phyloP scores from a whole-genome alignment of 2,113 vertebrate genomes.

The Lepidothrix coronata region DNA sequence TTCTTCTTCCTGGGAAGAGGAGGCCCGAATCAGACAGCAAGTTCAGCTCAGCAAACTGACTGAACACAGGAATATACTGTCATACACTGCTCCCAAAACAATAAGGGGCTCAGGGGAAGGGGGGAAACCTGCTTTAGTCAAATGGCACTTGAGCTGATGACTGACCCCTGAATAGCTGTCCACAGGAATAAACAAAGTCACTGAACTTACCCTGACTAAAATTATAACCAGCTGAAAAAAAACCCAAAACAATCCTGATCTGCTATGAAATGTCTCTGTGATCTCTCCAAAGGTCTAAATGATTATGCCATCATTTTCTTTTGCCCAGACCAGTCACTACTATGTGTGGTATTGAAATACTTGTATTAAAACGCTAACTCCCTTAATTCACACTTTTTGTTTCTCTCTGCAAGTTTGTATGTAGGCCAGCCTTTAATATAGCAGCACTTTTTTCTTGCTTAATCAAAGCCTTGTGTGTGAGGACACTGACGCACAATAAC shows the following conservation, averaged over 20 bases:
- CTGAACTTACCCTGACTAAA: not conserved
- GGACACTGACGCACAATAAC: constrained; percentile 11
- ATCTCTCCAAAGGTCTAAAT: not conserved
- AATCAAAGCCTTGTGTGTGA: constrained; percentile 56
- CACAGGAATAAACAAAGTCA: not conserved
- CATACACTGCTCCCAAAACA: not conserved
- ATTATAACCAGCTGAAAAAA: not conserved
- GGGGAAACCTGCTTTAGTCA: not conserved
- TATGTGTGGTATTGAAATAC: not conserved
- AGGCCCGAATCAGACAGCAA: not conserved
- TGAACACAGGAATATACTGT: not conserved
- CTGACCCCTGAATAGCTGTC: not conserved
- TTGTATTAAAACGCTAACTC: not conserved
- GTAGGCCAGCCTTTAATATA: not conserved
- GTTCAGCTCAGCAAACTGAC: not conserved
- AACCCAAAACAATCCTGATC: not conserved
- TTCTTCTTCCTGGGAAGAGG: not conserved
- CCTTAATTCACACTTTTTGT: not conserved
- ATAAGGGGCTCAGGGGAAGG: accelerated
- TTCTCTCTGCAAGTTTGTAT: not conserved
- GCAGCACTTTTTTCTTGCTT: not conserved
- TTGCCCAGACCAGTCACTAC: not conserved
- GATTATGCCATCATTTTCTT: not conserved
- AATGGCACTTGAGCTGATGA: not conserved
- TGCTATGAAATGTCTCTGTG: not conserved